These are phyloP conservation scores for Anorthoa munda DNA, from an alignment of 2,888 invertebrate species.

Conservation along the genomic window DNA sequence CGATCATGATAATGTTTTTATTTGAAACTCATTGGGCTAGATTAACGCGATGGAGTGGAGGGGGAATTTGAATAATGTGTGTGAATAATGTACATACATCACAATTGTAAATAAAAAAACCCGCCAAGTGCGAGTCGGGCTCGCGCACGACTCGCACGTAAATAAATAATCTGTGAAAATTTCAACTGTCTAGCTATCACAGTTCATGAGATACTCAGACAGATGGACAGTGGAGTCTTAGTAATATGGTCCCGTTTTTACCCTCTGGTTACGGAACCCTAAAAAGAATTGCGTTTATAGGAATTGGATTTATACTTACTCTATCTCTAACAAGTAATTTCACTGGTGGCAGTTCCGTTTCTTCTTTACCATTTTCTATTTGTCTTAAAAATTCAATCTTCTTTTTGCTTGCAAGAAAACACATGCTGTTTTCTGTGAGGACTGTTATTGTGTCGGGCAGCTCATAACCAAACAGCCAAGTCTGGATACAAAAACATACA, in stretches of 20 bases:
- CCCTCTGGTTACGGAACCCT: no score
- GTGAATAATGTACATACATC: neutral
- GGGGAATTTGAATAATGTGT: neutral
- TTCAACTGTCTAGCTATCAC: no score
- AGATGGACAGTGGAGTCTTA: no score
- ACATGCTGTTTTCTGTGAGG: constrained; percentile 95
- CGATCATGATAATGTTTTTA: neutral
- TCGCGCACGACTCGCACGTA: no score
- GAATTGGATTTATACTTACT: constrained; percentile 88
- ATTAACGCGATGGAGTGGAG: neutral
- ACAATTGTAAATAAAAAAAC: no score
- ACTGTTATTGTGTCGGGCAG: constrained; percentile 98
- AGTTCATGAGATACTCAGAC: no score
- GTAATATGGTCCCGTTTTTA: no score
- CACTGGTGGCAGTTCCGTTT: constrained; percentile 95
- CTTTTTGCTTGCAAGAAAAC: constrained; percentile 98
- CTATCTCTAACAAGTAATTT: constrained; percentile 97
- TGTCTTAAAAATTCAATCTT: constrained; percentile 99
- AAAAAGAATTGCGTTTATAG: neutral
- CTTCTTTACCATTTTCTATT: constrained; percentile 96
- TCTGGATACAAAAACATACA: constrained; percentile 87
- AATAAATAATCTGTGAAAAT: no score
- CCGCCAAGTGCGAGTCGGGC: no score
- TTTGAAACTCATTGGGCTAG: neutral
- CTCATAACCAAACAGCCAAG: constrained; percentile 99